Evolutionary conservation across 1,140 invertebrate species (phyloP), one percentile per base, ranked within the genome.

Genomic region (Nasonia giraulti): DNA sequence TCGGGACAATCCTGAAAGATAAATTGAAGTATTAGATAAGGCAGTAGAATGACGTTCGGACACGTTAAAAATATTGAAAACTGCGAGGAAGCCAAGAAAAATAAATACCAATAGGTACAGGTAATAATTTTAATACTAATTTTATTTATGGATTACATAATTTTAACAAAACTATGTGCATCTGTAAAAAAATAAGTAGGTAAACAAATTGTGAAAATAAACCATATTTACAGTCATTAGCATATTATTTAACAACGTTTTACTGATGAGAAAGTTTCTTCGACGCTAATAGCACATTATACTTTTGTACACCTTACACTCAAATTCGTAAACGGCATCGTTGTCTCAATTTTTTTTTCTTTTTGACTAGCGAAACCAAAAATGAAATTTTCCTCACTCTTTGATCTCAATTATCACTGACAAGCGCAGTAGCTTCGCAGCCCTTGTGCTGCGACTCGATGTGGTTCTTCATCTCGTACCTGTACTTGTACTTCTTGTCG

Each of bases 391-490:
- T 62, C 55, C 4, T 20, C 7, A 20, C 5, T 62, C 55, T 17
- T 55, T 17, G 14, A 17, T 14, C 17, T 55, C 14, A 55, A 55
- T 73, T 73, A 8, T 73, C 20, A 6, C 17, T 4, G 3, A 27
- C 27, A 31, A 37, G 11, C 27, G 69, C 69, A 73, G 69, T 11
- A 0, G 69, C 27, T 23, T 47, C 44, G 6, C 17, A 62, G 20
- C 55, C 55, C 55, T 62, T 62, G 37, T 91, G 91, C 50, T 91
- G 89, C 8, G 87, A 87, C 5, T 84, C 78, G 20, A 91, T 86
- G 40, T 93, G 92, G 75, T 93, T 93, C 17, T 88, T 87, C 79
- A 93, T 86, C 78, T 92, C 92, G 81, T 91, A 92, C 82, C 90
- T 86, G 68, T 93, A 92, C 33, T 90, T 93, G 71, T 91, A 93